Evolutionary conservation across 2,888 invertebrate species (phyloP).

Genomic region (Trichogramma dendrolimi): DNA sequence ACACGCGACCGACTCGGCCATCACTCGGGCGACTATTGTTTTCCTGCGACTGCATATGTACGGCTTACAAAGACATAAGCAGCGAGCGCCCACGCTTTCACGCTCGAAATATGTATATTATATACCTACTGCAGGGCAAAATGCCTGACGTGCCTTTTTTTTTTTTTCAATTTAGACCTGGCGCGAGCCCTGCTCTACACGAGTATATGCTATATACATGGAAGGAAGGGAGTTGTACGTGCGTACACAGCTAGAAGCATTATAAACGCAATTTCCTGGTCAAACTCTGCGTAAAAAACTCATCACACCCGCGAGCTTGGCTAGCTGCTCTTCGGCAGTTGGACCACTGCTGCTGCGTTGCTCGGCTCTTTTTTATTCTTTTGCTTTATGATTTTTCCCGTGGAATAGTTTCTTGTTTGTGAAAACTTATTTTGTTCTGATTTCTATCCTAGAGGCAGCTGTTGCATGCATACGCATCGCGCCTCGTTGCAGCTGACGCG

Average conservation of each 20-base stretch:
- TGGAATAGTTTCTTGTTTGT: too few relatives aligned
- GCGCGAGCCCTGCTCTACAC: conserved; percentile 8
- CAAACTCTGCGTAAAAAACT: conserved; percentile 16
- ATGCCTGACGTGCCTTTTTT: not conserved
- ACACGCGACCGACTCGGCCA: conserved; percentile 33
- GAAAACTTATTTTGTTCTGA: too few relatives aligned
- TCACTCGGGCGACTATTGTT: not conserved
- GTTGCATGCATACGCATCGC: too few relatives aligned
- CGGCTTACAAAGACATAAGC: conserved; percentile 28
- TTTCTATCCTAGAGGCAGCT: too few relatives aligned
- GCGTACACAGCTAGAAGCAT: conserved; percentile 31
- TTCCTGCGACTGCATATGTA: not conserved
- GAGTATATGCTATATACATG: conserved; percentile 38
- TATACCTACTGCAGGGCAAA: not conserved
- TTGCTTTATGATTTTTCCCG: too few relatives aligned
- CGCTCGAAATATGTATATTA: not conserved
- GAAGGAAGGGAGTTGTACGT: conserved; percentile 26
- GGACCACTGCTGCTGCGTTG: too few relatives aligned
- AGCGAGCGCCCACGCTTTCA: conserved; percentile 11
- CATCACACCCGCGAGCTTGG: not conserved
- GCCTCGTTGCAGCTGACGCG: too few relatives aligned
- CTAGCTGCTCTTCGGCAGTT: too few relatives aligned
- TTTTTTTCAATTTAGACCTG: conserved; percentile 32
- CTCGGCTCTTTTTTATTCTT: too few relatives aligned
- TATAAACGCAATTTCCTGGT: conserved; percentile 42